Evolutionary conservation across 2,113 vertebrate species (phyloP), one percentile per base, ranked within the genome.

Genomic region (Myrmecophaga tridactyla): DNA sequence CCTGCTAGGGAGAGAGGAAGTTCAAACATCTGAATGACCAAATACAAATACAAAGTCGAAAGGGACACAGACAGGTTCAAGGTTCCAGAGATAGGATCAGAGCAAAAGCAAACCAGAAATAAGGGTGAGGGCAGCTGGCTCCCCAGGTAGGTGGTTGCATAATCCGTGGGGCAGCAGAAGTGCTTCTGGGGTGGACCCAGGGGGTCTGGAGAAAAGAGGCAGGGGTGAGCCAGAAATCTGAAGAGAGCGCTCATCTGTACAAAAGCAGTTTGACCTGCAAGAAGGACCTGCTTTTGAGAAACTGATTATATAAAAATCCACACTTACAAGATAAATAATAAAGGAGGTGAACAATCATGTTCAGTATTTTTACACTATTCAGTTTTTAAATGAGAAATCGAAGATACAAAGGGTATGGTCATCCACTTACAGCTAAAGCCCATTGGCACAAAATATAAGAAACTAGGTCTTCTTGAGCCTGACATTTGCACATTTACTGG

Each of bases 21-120:
- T 94, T 90, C 91, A 97, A 97, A 96, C 53, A 95, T 29, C 67
- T 36, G 39, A 94, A 58, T 34, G 67, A 92, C 48, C 85, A 89
- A 88, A 25, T 86, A 69, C 89, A 96, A 83, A 94, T 60, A 94
- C 92, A 86, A 96, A 97, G 97, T 97, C 91, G 92, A 96, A 97
- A 97, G 58, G 92, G 91, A 62, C 94, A 94, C 18, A 75, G 86
- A 78, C 13, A 86, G 65, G 94, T 96, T 96, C 97, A 97, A 97
- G 96, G 96, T 97, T 75, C 86, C 91, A 76, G 39, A 94, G 88
- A 92, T 1, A 94, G 72, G 81, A 96, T 25, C 27, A 78, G 34
- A 96, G 56, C 56, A 96, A 97, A 97, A 92, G 82, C 51, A 95
- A 90, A 80, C 31, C 20, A 84, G 58, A 96, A 90, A 69, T 34